A percentile compares a stretch with the other conserved stretches of the same genome.
Conservation (phyloP, 2,797 vertebrate genomes). For the Sebastes glaucus region DNA sequence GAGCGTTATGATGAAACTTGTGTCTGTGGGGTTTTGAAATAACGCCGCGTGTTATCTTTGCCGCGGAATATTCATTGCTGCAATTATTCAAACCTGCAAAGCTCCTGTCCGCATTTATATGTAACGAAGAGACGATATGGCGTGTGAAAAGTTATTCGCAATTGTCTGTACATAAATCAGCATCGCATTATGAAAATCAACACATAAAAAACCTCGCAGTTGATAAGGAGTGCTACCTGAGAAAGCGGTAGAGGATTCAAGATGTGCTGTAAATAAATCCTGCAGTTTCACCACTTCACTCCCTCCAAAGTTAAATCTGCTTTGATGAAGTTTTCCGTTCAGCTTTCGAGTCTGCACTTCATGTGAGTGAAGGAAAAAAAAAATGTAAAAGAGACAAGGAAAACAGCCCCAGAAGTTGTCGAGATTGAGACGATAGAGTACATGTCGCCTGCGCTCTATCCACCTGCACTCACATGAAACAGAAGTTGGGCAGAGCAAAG, state of each 20-base stretch:
- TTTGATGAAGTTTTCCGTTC: slow-evolving; percentile 71
- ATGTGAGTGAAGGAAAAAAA: background rate
- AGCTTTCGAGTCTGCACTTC: slow-evolving; percentile 24
- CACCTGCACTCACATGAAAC: slow-evolving; percentile 62
- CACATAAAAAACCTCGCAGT: slow-evolving; percentile 50
- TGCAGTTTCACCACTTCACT: slow-evolving; percentile 14
- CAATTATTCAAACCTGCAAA: slow-evolving; percentile 72
- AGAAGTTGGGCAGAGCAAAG: slow-evolving; percentile 59
- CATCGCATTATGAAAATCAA: slow-evolving; percentile 76
- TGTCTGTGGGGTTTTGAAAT: slow-evolving; percentile 63
- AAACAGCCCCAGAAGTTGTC: slow-evolving; percentile 50
- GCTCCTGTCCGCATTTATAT: slow-evolving; percentile 60
- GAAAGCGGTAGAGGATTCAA: slow-evolving; percentile 20
- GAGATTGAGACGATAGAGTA: slow-evolving; percentile 55
- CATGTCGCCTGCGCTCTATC: slow-evolving; percentile 49
- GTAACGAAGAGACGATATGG: slow-evolving; percentile 52
- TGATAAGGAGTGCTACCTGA: slow-evolving; percentile 51
- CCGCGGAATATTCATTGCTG: slow-evolving; percentile 73
- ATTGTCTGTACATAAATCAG: slow-evolving; percentile 76
- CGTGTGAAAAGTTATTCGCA: slow-evolving; percentile 61
- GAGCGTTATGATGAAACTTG: slow-evolving; percentile 65
- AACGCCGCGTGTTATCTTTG: slow-evolving; percentile 63
- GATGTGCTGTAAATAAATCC: slow-evolving; percentile 38
- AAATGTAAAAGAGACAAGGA: slow-evolving; percentile 46
- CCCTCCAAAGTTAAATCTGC: slow-evolving; percentile 51